These are phyloP conservation scores for Pantala flavescens DNA, from an alignment of 1,140 invertebrate species.

Conservation along the genomic window DNA sequence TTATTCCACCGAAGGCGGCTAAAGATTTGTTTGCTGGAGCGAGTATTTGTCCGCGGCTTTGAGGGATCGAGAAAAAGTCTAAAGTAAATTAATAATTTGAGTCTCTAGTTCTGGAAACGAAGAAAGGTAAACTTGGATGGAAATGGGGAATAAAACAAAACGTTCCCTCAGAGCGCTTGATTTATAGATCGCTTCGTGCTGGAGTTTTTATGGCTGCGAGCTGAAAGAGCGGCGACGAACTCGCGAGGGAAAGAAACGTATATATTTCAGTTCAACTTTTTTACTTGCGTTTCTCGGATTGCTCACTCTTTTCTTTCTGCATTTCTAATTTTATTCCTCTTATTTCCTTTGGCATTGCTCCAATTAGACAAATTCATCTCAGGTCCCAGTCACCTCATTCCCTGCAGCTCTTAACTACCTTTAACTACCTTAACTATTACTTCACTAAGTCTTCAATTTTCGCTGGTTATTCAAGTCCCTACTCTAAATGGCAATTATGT, in stretches of 20 bases:
- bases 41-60: neutral
- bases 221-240: neutral
- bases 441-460: no score
- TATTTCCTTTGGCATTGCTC: neutral
- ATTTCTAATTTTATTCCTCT: neutral
- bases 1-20: neutral
- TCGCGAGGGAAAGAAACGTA: neutral
- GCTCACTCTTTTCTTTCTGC: neutral
- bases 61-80: neutral
- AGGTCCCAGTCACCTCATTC: no score
- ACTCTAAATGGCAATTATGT: no score
- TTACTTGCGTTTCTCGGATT: neutral
- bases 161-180: neutral
- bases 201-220: neutral
- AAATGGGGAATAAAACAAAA: neutral
- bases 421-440: no score
- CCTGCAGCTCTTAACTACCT: no score
- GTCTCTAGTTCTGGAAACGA: neutral
- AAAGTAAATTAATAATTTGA: neutral
- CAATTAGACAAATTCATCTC: no score
- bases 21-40: neutral
- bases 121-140: conserved; percentile 1
- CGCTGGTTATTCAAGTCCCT: no score
- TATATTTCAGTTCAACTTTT: neutral
- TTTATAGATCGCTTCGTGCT: neutral